These are phyloP conservation scores for Campylomormyrus tamandua DNA, from an alignment of 2,113 vertebrate genomes.

Conservation along the genomic window DNA sequence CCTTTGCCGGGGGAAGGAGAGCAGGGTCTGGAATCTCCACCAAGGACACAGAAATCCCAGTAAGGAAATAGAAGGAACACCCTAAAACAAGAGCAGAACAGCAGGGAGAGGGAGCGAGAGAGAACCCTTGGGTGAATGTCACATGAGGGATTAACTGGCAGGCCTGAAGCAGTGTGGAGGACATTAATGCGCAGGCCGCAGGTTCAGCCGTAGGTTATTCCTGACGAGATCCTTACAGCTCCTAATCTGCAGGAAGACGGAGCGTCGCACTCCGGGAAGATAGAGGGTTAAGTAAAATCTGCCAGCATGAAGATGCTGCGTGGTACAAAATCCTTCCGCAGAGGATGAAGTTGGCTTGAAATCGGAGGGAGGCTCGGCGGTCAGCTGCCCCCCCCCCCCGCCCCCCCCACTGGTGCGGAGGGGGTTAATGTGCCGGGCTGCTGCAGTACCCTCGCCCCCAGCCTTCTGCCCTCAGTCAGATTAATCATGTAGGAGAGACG, in stretches of 20 bases:
- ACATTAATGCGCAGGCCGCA: background rate
- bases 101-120: background rate
- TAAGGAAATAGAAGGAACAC: background rate
- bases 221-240: background rate
- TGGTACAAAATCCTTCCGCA: background rate
- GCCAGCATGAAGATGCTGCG: background rate
- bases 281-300: background rate
- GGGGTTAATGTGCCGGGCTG: constrained; percentile 70
- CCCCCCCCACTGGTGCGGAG: constrained; percentile 42
- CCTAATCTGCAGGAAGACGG: background rate
- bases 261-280: background rate
- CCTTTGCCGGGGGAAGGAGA: background rate
- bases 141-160: background rate
- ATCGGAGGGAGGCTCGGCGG: background rate
- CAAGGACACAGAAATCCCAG: background rate
- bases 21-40: background rate
- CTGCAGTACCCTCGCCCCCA: constrained; percentile 78
- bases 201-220: background rate
- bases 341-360: background rate
- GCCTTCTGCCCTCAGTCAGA: constrained; percentile 80
- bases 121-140: background rate
- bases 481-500: constrained; percentile 94
- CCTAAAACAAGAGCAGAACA: too few relatives aligned
- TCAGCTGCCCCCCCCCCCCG: background rate
- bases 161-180: background rate